These are phyloP conservation scores for Hetaerina americana DNA, from an alignment of 1,140 invertebrate species.

Conservation along the genomic window DNA sequence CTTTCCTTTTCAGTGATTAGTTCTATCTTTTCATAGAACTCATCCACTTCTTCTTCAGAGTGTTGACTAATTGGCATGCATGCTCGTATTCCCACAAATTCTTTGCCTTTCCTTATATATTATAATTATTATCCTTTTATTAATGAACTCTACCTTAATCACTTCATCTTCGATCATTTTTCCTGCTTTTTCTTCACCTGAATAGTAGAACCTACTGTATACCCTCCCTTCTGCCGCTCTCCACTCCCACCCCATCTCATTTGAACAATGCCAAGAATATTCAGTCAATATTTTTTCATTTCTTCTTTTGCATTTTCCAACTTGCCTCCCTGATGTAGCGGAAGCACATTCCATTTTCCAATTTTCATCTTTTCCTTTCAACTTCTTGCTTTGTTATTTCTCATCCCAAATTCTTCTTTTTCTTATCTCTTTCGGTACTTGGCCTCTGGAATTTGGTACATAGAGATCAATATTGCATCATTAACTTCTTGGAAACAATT, in stretches of 20 bases:
- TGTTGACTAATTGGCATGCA: slow-evolving; percentile 18
- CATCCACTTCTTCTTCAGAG: slow-evolving; percentile 18
- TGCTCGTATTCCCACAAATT: slow-evolving; percentile 10
- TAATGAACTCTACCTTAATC: neutral
- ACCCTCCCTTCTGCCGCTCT: too few relatives aligned
- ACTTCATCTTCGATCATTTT: neutral
- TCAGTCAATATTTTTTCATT: neutral
- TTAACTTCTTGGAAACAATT: too few relatives aligned
- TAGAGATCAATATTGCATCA: too few relatives aligned
- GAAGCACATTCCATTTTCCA: too few relatives aligned
- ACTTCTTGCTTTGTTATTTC: neutral
- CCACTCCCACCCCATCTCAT: neutral
- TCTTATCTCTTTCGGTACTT: too few relatives aligned
- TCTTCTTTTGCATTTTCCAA: neutral
- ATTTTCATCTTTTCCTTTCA: neutral
- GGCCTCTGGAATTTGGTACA: too few relatives aligned
- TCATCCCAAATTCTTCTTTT: neutral
- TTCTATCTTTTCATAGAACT: slow-evolving; percentile 17
- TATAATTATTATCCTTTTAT: neutral
- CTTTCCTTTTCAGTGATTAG: neutral
- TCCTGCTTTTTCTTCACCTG: neutral
- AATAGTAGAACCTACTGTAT: neutral
- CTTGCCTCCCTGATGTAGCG: neutral
- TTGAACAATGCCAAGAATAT: neutral
- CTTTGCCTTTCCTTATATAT: neutral